Evolutionary conservation across 2,113 vertebrate species (phyloP).

Genomic region (Peromyscus maniculatus): DNA sequence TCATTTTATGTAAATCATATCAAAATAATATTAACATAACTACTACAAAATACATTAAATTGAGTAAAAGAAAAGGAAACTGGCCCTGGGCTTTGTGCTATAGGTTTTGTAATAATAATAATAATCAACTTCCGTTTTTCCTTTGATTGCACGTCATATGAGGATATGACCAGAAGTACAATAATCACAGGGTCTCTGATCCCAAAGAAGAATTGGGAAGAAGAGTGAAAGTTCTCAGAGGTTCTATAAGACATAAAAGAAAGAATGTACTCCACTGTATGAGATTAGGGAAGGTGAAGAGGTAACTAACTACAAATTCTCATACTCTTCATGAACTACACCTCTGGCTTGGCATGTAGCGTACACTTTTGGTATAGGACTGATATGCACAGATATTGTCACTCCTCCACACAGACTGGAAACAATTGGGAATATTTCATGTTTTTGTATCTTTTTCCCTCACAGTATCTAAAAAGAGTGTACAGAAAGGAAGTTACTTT

Average conservation of each 20-base stretch:
- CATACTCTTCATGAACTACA: background rate
- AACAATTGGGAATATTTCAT: background rate
- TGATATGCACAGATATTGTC: background rate
- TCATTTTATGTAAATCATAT: background rate
- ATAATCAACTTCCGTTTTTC: background rate
- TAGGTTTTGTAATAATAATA: background rate
- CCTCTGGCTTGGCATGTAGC: background rate
- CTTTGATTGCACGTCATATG: background rate
- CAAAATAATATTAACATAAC: constrained; percentile 25
- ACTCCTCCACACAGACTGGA: background rate
- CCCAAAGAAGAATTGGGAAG: background rate
- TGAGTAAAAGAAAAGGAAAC: background rate
- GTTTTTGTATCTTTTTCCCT: background rate
- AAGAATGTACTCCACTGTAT: background rate
- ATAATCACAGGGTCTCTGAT: background rate
- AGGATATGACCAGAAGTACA: background rate
- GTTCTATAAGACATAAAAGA: background rate
- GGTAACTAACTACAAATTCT: background rate
- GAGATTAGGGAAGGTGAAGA: background rate
- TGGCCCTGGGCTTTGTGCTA: background rate
- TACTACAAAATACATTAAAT: constrained; percentile 19
- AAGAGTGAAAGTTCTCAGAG: background rate
- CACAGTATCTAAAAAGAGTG: background rate
- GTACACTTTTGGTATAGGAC: background rate
- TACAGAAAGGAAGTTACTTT: background rate